phyloP scores from a whole-genome alignment of 2,888 invertebrate species.

The Dyspetes luteomarginatus region DNA sequence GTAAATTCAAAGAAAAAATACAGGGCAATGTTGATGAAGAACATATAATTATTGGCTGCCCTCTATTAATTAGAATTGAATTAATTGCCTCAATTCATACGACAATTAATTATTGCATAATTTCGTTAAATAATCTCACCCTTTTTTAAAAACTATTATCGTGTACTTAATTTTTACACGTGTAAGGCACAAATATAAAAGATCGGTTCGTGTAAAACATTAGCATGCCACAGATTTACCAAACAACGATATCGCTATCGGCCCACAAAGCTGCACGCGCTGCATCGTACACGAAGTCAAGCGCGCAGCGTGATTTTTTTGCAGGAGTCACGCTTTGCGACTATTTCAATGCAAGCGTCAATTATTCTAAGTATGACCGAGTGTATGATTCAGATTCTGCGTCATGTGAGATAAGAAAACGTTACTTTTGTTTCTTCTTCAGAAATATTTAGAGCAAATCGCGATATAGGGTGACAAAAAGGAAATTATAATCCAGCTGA shows the following conservation, averaged over 20 bases:
- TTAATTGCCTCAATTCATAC: neutral
- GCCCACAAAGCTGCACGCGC: neutral
- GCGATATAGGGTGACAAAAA: neutral
- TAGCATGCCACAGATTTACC: conserved; percentile 63
- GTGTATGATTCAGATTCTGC: conserved; percentile 4
- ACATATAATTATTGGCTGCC: too few relatives aligned
- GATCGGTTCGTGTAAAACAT: conserved; percentile 48
- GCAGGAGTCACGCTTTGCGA: conserved; percentile 15
- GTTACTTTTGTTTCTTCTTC: neutral
- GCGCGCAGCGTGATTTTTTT: conserved; percentile 38
- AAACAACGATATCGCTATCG: conserved; percentile 73
- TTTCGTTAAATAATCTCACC: neutral
- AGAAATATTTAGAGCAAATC: neutral
- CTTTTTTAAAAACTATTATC: conserved; percentile 1
- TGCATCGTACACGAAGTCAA: conserved; percentile 33
- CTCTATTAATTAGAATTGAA: neutral
- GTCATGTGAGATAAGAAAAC: conserved; percentile 13
- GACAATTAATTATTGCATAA: neutral
- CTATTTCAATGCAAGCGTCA: conserved; percentile 11
- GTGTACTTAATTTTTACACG: conserved; percentile 28
- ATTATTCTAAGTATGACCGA: conserved; percentile 13
- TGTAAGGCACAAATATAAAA: conserved; percentile 49
- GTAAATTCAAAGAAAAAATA: too few relatives aligned
- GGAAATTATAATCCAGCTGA: too few relatives aligned
- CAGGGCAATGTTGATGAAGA: too few relatives aligned